A percentile compares a stretch with the other conserved stretches of the same genome.
These are phyloP conservation scores for Polypedilum pembai DNA, from an alignment of 1,140 invertebrate genomes.

Conservation along the genomic window DNA sequence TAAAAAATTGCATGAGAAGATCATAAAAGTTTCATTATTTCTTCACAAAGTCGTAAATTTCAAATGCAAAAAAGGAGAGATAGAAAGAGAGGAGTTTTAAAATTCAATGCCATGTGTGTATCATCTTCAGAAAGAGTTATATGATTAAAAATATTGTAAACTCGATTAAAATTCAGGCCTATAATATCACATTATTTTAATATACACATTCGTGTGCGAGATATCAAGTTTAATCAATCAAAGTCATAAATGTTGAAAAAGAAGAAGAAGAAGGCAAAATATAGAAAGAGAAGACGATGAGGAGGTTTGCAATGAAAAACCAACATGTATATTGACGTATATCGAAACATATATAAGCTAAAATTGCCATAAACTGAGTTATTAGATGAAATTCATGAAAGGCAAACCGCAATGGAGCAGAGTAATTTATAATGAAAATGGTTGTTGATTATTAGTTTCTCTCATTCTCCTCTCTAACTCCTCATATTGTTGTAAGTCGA, in stretches of 20 bases:
- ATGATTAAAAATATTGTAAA: conserved; percentile 7
- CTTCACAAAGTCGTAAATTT: not conserved
- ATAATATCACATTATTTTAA: not conserved
- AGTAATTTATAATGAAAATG: conserved; percentile 8
- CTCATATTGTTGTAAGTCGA: not conserved
- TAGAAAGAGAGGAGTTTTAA: not conserved
- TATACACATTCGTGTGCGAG: not conserved
- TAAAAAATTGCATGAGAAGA: conserved; percentile 22
- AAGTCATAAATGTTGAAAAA: not conserved
- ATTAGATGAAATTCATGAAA: conserved; percentile 7
- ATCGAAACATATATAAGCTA: not conserved
- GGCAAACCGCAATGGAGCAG: conserved; percentile 11
- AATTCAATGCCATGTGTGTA: not conserved
- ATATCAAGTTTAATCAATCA: conserved; percentile 13
- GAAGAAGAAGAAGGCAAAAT: not conserved
- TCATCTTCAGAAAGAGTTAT: not conserved
- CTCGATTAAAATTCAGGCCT: not conserved
- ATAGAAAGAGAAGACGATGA: not conserved
- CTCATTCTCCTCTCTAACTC: not conserved
- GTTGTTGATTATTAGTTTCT: conserved; percentile 7
- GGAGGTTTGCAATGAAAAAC: not conserved
- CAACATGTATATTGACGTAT: conserved; percentile 15
- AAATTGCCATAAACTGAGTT: conserved; percentile 18
- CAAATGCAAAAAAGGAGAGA: not conserved
- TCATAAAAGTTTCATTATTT: conserved; percentile 26